Evolutionary conservation across 2,888 invertebrate species (phyloP).

Genomic region (Lampropteryx suffumata): DNA sequence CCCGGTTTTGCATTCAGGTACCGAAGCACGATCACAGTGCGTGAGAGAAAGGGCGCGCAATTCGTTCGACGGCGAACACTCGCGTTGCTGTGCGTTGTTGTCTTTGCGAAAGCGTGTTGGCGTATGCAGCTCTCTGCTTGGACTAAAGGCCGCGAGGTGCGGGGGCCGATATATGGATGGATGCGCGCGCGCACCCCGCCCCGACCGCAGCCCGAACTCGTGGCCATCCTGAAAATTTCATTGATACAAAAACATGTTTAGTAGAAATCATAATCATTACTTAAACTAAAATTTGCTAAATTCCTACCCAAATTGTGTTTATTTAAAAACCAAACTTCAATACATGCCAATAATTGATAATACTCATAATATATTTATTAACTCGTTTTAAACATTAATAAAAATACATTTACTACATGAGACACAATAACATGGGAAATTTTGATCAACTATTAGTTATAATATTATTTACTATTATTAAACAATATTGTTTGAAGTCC

Average conservation of each 20-base stretch:
- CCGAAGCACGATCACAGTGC: conserved; percentile 77
- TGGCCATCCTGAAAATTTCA: conserved; percentile 28
- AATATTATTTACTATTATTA: no score
- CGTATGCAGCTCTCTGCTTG: conserved; percentile 67
- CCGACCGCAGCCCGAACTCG: conserved; percentile 38
- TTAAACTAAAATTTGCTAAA: no score
- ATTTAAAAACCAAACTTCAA: no score
- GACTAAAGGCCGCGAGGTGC: conserved; percentile 79
- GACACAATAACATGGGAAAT: no score
- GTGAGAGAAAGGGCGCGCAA: conserved; percentile 80
- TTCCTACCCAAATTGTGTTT: no score
- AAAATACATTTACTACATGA: no score
- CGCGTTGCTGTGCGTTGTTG: conserved; percentile 70
- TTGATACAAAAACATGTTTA: no score
- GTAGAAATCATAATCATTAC: no score
- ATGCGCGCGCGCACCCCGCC: conserved; percentile 59
- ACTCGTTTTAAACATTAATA: no score
- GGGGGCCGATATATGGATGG: conserved; percentile 75
- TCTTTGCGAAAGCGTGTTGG: conserved; percentile 71
- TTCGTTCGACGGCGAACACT: conserved; percentile 68
- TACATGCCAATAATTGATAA: no score
- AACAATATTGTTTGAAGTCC: neutral
- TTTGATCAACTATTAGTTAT: no score
- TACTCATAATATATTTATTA: no score
- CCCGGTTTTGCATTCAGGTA: conserved; percentile 81